phyloP scores from a whole-genome alignment of 2,888 invertebrate species.

The Antitype chi region DNA sequence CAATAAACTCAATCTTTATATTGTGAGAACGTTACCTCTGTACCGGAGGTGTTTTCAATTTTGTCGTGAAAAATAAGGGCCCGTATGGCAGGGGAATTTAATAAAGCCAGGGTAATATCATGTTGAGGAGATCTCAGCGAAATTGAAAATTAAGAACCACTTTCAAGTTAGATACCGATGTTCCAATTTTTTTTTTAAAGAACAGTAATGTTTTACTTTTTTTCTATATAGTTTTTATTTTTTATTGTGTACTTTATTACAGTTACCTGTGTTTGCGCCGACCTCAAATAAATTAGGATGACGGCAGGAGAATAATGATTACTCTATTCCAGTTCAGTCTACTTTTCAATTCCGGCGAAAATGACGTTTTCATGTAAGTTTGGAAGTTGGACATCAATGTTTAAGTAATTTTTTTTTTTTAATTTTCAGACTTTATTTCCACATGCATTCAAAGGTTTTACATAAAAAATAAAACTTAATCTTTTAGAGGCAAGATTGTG shows the following conservation, averaged over 20 bases:
- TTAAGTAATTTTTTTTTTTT: no score
- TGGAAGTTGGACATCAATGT: neutral
- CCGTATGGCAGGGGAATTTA: constrained; percentile 79
- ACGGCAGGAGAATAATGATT: no score
- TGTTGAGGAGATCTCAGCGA: constrained; percentile 76
- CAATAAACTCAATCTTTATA: constrained; percentile 86
- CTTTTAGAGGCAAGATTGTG: no score
- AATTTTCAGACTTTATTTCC: no score
- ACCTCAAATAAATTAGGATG: no score
- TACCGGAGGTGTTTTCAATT: constrained; percentile 84
- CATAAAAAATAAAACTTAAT: no score
- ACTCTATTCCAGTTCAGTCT: neutral
- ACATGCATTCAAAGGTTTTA: no score
- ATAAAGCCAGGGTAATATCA: constrained; percentile 82
- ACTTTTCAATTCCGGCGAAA: neutral
- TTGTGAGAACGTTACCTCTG: constrained; percentile 82
- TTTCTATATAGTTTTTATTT: constrained; percentile 32
- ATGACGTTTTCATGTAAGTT: neutral
- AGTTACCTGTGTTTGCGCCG: neutral
- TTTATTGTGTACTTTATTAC: neutral
- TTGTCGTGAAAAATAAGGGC: constrained; percentile 82
- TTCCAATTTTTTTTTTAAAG: constrained; percentile 59
- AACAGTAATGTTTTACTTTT: constrained; percentile 66
- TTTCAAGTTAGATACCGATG: constrained; percentile 67
- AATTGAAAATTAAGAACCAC: constrained; percentile 84